Evolutionary conservation across 2,113 vertebrate genomes (phyloP).

Genomic region (Tragulus kanchil): DNA sequence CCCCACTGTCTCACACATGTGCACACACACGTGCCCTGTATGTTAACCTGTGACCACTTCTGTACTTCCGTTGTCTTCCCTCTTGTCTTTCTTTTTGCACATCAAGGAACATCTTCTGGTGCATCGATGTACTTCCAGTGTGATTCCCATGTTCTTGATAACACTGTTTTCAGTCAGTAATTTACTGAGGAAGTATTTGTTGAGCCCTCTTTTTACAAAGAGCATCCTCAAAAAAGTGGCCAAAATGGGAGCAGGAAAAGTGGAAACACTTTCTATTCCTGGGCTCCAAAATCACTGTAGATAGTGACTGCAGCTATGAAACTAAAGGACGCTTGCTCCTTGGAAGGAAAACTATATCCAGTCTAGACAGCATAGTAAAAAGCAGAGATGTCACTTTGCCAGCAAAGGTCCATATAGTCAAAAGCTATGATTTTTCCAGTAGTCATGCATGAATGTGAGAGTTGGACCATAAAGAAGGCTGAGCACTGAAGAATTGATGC

Average conservation of each 20-base stretch:
- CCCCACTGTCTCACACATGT: background rate
- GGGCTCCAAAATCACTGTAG: background rate
- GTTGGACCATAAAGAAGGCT: background rate
- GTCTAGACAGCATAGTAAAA: background rate
- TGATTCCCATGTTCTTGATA: background rate
- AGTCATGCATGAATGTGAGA: background rate
- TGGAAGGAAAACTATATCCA: background rate
- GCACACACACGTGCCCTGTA: background rate
- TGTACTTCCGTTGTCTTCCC: background rate
- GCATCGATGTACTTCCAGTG: background rate
- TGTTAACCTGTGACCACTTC: background rate
- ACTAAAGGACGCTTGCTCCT: background rate
- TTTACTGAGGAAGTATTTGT: background rate
- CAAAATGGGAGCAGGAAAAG: too few species aligned
- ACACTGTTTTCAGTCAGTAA: background rate
- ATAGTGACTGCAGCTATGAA: background rate
- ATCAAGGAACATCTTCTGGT: background rate
- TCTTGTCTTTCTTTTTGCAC: background rate
- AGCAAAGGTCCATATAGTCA: background rate
- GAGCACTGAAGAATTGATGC: background rate
- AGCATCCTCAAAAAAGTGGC: background rate
- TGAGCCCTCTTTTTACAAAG: conserved; percentile 20
- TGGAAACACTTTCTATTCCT: too few species aligned
- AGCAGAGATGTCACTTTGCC: background rate
- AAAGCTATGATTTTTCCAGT: background rate